Conservation (phyloP, 2,113 vertebrate species). For the Sander lucioperca region DNA sequence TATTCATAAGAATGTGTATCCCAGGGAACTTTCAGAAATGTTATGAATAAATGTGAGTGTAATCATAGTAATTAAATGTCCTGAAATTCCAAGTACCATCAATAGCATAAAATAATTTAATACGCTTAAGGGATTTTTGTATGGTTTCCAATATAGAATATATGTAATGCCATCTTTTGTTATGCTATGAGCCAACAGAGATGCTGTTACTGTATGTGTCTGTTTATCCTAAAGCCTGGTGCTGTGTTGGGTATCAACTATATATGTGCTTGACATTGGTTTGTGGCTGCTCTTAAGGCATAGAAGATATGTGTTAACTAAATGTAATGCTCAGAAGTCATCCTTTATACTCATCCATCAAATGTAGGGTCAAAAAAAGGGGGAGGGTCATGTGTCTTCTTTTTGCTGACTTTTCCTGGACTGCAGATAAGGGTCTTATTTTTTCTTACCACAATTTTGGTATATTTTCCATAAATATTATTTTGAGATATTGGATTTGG, state of each 20-base stretch:
- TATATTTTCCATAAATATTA: background rate
- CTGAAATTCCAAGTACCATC: background rate
- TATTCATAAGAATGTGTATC: background rate
- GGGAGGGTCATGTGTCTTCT: background rate
- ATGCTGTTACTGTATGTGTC: slow-evolving; percentile 3
- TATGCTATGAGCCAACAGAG: background rate
- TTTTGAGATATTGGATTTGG: background rate
- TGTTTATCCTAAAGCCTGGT: slow-evolving; percentile 5
- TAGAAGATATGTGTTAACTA: background rate
- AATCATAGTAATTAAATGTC: slow-evolving; percentile 18
- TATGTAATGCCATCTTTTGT: background rate
- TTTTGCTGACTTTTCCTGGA: background rate
- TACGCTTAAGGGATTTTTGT: background rate
- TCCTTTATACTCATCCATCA: background rate
- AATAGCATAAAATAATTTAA: background rate
- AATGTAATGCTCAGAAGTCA: background rate
- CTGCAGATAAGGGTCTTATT: background rate
- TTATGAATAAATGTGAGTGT: slow-evolving; percentile 1
- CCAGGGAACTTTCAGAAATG: background rate
- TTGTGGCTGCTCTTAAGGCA: slow-evolving; percentile 9
- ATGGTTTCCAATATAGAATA: background rate
- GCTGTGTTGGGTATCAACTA: background rate
- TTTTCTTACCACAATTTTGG: background rate
- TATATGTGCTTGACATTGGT: slow-evolving; percentile 9
- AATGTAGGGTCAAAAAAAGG: background rate